Percentiles rank a stretch among this genome's conserved stretches.
Conservation (phyloP, 2,888 invertebrate genomes). For the Drosophila lutescens region DNA sequence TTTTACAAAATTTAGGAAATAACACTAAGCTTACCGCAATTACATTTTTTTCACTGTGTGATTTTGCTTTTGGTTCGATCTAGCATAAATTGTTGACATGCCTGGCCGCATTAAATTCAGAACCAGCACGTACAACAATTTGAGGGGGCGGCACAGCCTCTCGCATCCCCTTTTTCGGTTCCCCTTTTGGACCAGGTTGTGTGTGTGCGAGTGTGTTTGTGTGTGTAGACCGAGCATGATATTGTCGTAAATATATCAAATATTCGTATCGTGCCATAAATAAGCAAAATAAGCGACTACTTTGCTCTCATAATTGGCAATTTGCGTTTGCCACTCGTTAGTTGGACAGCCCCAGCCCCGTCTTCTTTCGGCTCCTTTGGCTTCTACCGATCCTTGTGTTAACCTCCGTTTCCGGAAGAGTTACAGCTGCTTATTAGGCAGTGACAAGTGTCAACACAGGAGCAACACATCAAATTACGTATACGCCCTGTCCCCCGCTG, state of each 20-base stretch:
- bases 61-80: slow-evolving; percentile 18
- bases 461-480: slow-evolving; percentile 24
- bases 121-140: slow-evolving; percentile 65
- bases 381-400: neutral
- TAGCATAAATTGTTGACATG: slow-evolving; percentile 71
- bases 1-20: too few relatives aligned
- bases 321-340: slow-evolving; percentile 67
- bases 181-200: slow-evolving; percentile 16
- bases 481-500: slow-evolving; percentile 16
- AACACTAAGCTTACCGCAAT: too few relatives aligned
- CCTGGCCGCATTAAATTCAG: slow-evolving; percentile 70
- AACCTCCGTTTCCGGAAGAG: slow-evolving; percentile 11
- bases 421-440: slow-evolving; percentile 36
- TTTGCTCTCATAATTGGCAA: slow-evolving; percentile 73
- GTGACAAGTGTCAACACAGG: slow-evolving; percentile 35
- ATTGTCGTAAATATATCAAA: slow-evolving; percentile 69
- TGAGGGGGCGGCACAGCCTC: slow-evolving; percentile 13
- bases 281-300: slow-evolving; percentile 69
- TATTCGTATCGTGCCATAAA: slow-evolving; percentile 66
- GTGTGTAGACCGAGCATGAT: slow-evolving; percentile 5
- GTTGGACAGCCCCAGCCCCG: slow-evolving; percentile 29
- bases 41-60: neutral
- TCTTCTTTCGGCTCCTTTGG: neutral
- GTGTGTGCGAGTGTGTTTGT: neutral
- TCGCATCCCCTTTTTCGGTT: slow-evolving; percentile 4